These are phyloP conservation scores for Serilophus lunatus DNA, from an alignment of 2,113 vertebrate species.

Conservation along the genomic window DNA sequence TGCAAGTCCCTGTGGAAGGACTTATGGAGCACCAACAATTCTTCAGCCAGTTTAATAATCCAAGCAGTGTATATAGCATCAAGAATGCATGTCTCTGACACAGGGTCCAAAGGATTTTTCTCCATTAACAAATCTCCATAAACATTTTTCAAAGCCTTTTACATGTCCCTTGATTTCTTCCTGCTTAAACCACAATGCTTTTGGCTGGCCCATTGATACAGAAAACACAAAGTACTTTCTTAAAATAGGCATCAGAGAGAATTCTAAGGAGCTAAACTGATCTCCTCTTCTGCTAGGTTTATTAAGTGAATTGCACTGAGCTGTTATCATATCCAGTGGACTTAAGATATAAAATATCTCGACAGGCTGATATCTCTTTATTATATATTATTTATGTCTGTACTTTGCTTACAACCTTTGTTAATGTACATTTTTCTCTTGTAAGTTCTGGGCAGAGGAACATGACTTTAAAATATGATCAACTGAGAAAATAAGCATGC, in stretches of 20 bases:
- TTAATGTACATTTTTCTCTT: background rate
- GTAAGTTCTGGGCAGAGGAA: background rate
- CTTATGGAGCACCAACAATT: background rate
- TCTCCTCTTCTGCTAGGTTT: background rate
- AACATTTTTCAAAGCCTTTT: background rate
- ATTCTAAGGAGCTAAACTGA: background rate
- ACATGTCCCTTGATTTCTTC: background rate
- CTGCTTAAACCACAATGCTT: background rate
- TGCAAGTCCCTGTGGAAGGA: background rate
- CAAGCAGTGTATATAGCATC: background rate
- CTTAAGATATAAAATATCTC: background rate
- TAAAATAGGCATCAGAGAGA: background rate
- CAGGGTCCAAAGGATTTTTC: background rate
- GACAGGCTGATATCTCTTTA: background rate
- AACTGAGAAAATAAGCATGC: background rate
- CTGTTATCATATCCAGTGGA: fast-evolving
- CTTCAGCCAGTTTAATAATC: background rate
- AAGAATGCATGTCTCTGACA: background rate
- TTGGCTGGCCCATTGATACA: background rate
- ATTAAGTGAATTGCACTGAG: background rate
- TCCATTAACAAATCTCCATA: background rate
- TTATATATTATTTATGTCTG: background rate
- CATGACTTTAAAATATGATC: background rate
- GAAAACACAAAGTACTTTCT: background rate
- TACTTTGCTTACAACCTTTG: background rate